Evolutionary conservation across 2,797 vertebrate species (phyloP).

Genomic region (Poecile montanus): DNA sequence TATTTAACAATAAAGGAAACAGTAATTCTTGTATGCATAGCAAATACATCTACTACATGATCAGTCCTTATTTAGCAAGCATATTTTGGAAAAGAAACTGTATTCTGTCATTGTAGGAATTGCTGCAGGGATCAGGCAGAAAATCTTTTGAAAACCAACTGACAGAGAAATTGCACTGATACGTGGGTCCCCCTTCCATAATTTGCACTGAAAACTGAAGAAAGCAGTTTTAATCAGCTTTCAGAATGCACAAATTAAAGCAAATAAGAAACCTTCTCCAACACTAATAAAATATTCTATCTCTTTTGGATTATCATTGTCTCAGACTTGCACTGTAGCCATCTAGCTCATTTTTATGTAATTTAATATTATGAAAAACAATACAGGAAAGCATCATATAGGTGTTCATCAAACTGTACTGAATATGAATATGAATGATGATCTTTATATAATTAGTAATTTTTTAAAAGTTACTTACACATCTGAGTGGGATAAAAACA

Average conservation of each 20-base stretch:
- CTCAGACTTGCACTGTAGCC: neutral
- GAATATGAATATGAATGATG: neutral
- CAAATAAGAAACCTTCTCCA: neutral
- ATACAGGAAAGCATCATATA: neutral
- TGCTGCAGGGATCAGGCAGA: neutral
- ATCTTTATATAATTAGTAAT: neutral
- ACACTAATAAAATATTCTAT: neutral
- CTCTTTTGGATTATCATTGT: neutral
- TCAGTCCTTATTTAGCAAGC: neutral
- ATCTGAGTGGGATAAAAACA: constrained; percentile 86
- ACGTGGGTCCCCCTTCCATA: neutral
- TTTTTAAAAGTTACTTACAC: constrained; percentile 80
- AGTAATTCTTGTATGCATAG: neutral
- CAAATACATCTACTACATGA: neutral
- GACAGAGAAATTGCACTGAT: neutral
- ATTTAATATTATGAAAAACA: neutral
- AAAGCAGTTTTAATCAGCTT: neutral
- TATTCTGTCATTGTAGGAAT: neutral
- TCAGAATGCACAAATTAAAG: neutral
- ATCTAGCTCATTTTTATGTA: neutral
- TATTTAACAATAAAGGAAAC: neutral
- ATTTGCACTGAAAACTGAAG: neutral
- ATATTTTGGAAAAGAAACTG: neutral
- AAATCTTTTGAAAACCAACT: neutral
- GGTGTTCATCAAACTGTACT: neutral